phyloP scores from a whole-genome alignment of 1,140 invertebrate species.

The Hesperophylax magnus region DNA sequence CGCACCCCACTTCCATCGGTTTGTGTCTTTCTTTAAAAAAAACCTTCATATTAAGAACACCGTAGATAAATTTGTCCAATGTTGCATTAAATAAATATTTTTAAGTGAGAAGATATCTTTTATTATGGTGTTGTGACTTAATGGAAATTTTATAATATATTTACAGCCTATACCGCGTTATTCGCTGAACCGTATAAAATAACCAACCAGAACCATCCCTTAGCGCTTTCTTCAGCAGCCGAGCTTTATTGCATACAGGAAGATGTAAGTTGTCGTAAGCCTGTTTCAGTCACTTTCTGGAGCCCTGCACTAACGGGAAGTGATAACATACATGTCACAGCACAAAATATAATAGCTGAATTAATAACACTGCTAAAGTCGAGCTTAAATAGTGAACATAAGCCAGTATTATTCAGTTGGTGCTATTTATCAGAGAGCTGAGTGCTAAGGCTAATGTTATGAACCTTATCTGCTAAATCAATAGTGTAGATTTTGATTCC shows the following conservation, averaged over 20 bases:
- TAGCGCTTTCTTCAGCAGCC: conserved; percentile 17
- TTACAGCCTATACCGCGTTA: background rate
- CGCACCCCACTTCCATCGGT: no score
- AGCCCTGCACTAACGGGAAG: conserved; percentile 35
- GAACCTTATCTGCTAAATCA: no score
- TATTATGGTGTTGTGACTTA: background rate
- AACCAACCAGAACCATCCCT: background rate
- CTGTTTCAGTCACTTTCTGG: conserved; percentile 46
- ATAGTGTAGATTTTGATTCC: no score
- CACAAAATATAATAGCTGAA: background rate
- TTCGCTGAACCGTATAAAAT: background rate
- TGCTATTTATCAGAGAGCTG: no score
- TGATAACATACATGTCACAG: conserved; percentile 36
- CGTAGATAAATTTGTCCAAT: no score
- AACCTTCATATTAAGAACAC: no score
- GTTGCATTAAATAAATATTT: no score
- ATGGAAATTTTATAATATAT: background rate
- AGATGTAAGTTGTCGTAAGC: conserved; percentile 47
- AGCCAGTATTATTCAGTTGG: background rate
- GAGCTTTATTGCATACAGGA: conserved; percentile 36
- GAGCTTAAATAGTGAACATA: background rate
- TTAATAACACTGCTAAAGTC: background rate
- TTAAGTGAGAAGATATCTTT: background rate
- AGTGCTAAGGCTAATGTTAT: no score
- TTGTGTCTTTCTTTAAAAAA: no score